These are phyloP conservation scores for Xenentodon cancila DNA, from an alignment of 2,797 vertebrate species.

Conservation along the genomic window DNA sequence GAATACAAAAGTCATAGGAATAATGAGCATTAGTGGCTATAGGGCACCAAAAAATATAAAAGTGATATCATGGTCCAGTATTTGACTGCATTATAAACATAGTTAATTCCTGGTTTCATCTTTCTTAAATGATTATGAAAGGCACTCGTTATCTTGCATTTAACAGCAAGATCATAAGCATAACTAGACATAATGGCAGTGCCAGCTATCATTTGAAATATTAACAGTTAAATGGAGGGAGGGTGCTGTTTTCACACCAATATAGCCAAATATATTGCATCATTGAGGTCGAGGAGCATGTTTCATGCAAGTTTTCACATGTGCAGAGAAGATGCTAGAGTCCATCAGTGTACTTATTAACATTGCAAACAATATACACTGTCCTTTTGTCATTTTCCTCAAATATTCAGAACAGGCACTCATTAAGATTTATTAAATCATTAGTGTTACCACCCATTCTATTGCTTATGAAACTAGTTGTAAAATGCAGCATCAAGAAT, in stretches of 20 bases:
- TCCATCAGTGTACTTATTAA: constrained; percentile 22
- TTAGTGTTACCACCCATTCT: constrained; percentile 13
- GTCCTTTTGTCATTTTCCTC: constrained; percentile 8
- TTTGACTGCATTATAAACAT: background rate
- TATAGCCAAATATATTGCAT: constrained; percentile 3
- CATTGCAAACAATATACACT: constrained; percentile 15
- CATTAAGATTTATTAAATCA: constrained; percentile 24
- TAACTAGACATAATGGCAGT: background rate
- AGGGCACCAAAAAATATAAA: background rate
- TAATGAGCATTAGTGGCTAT: constrained; percentile 1
- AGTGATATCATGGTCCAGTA: constrained; percentile 1
- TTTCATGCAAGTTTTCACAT: constrained; percentile 44
- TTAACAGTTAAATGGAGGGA: background rate
- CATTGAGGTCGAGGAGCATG: constrained; percentile 1
- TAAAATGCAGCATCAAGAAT: constrained; percentile 22
- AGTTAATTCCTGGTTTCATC: constrained; percentile 11
- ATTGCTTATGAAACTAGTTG: constrained; percentile 27
- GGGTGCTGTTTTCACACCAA: background rate
- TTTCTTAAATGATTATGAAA: constrained; percentile 26
- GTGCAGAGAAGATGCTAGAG: constrained; percentile 24
- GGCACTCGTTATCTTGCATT: constrained; percentile 19
- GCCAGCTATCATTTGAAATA: constrained; percentile 12
- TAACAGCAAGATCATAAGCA: constrained; percentile 16
- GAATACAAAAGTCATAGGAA: constrained; percentile 4
- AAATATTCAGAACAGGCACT: constrained; percentile 61